Evolutionary conservation across 2,888 invertebrate species (phyloP).

Genomic region (Phortica okadai): DNA sequence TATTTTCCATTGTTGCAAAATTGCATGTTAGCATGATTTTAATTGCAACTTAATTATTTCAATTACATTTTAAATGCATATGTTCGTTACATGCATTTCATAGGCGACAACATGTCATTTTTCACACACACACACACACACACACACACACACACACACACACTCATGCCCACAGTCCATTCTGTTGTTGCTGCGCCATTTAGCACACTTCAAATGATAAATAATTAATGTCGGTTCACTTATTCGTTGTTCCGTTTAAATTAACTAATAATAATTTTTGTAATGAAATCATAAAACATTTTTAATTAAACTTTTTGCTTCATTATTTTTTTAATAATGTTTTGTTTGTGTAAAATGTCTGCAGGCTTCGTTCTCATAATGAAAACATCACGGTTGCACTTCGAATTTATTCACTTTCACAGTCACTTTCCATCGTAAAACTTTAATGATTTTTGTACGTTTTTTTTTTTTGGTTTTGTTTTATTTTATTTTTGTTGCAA

Average conservation of each 20-base stretch:
- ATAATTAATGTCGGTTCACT: too few species aligned
- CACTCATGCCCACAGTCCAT: neutral
- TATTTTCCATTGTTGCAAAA: neutral
- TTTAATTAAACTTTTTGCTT: neutral
- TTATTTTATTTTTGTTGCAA: neutral
- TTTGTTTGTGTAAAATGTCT: neutral
- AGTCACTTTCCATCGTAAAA: conserved; percentile 1
- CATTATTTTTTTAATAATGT: neutral
- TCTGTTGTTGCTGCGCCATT: too few species aligned
- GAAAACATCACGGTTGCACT: neutral
- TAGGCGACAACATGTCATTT: neutral
- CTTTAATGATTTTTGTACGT: conserved; percentile 3
- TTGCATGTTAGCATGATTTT: conserved; percentile 28
- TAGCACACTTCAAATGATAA: too few species aligned
- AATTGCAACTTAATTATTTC: conserved; percentile 30
- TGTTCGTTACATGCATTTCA: neutral
- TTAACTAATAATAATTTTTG: too few species aligned
- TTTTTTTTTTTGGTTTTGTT: neutral
- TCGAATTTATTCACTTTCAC: neutral
- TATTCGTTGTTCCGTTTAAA: too few species aligned
- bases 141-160: neutral
- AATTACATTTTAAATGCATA: conserved; percentile 18
- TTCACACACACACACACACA: neutral
- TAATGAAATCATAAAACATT: too few species aligned
- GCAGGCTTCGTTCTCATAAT: neutral